These are phyloP conservation scores for Pammene fasciana DNA, from an alignment of 2,888 invertebrate species.

Conservation along the genomic window DNA sequence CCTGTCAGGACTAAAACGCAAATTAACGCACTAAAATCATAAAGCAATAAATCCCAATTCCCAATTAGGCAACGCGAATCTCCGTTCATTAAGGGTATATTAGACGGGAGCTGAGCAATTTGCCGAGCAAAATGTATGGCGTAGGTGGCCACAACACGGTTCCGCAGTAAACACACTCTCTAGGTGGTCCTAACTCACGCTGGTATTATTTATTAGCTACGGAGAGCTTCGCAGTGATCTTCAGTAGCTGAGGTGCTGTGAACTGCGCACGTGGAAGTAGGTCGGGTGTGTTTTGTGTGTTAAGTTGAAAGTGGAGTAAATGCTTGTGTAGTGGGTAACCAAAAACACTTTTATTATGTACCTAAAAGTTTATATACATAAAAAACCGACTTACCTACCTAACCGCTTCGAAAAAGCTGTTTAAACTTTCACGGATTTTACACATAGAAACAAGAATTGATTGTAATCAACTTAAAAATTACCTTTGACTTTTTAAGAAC, in stretches of 20 bases:
- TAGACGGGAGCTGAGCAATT: constrained; percentile 80
- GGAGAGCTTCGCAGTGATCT: constrained; percentile 56
- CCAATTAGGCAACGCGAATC: constrained; percentile 43
- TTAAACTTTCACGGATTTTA: too few species aligned
- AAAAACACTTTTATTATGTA: too few species aligned
- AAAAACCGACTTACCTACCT: too few species aligned
- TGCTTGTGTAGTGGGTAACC: too few species aligned
- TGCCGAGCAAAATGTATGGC: constrained; percentile 81
- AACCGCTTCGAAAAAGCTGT: too few species aligned
- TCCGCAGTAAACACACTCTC: constrained; percentile 77
- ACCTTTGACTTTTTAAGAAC: too few species aligned
- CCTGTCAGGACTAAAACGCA: constrained; percentile 8
- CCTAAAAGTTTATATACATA: too few species aligned
- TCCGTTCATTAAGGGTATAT: constrained; percentile 81
- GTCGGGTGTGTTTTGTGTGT: constrained; percentile 28
- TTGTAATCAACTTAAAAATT: too few species aligned
- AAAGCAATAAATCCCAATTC: constrained; percentile 38
- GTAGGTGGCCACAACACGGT: constrained; percentile 78
- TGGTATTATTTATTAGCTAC: constrained; percentile 79
- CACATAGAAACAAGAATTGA: too few species aligned
- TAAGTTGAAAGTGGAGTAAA: constrained; percentile 10
- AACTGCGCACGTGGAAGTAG: constrained; percentile 21
- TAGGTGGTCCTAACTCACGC: constrained; percentile 81
- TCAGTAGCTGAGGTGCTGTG: constrained; percentile 38
- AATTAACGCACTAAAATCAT: constrained; percentile 14